Evolutionary conservation across 1,140 invertebrate species (phyloP), one percentile per base, ranked within the genome.

Genomic region (Drosophila navojoa): DNA sequence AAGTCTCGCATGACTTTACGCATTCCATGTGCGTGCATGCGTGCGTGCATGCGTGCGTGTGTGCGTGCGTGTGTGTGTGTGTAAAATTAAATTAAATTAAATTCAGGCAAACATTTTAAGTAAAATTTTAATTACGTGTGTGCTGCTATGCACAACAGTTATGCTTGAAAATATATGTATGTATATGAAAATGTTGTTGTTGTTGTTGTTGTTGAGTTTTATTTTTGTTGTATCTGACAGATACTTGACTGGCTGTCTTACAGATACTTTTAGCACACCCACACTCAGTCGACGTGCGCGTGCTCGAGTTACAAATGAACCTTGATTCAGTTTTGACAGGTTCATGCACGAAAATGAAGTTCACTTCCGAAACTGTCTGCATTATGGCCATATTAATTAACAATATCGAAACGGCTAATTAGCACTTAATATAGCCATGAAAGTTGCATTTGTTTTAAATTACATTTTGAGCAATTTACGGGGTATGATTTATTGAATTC

Each of bases 31-130:
- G 40, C 22, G 58, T 38, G 25, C 63, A 47, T 62, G 55, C 71
- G 58, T 29, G 27, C 27, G 27, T 4, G 27, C n/a, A n/a, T 69
- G 32, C 50, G n/a, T 53, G 35, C 10, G 19, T 42, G 55, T 73
- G 58, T 45, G 78, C n/a, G 27, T 69, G 32, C 50, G n/a, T 53
- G 35, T n/a, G 19, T 42, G 55, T 73, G 58, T 45, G 78, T 79
- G 60, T 32, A 25, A 29, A 42, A 47, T 50, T 44, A 67, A 68
- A 67, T 60, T 75, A 67, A 73, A 73, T 82, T 86, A 76, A 86
- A 86, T 86, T 75, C 76, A 81, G 75, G 45, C 76, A 76, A 68
- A 82, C 79, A 81, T 60, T 59, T 32, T 29, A 16, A 62, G 52
- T 54, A 38, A 58, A 63, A 40, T 22, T 45, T 32, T 44, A 54